A percentile compares a stretch with the other conserved stretches of the same genome.
Evolutionary conservation across 2,113 vertebrate species (phyloP).

Genomic region (Ariopsis seemanni): DNA sequence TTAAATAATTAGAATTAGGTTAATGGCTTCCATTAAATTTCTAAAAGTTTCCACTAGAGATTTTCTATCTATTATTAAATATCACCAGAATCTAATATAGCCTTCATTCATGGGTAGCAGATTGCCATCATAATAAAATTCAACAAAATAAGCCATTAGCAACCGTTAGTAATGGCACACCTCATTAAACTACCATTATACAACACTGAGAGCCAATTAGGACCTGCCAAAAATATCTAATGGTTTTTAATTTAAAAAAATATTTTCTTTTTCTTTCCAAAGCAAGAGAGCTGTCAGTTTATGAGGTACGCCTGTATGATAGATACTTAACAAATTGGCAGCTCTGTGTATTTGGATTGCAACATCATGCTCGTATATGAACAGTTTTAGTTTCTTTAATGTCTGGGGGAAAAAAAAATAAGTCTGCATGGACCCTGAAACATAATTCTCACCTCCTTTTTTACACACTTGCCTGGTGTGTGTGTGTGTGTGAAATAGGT

Average conservation of each 20-base stretch:
- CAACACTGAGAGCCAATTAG: constrained; percentile 20
- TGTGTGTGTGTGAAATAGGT: constrained; percentile 10
- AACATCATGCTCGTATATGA: background rate
- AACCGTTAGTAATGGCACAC: background rate
- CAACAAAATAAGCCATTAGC: constrained; percentile 10
- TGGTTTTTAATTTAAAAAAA: background rate
- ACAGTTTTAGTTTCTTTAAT: background rate
- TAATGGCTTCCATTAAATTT: background rate
- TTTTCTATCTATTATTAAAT: background rate
- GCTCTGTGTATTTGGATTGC: constrained; percentile 2
- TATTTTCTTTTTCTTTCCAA: background rate
- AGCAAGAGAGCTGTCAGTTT: background rate
- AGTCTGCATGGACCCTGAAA: background rate
- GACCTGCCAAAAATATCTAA: background rate
- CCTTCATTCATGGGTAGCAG: background rate
- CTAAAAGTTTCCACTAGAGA: background rate
- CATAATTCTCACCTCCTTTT: background rate
- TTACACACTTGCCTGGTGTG: background rate
- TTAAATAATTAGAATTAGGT: no score
- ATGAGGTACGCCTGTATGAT: background rate
- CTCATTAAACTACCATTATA: constrained; percentile 23
- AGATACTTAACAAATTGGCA: background rate
- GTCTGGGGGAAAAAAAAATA: background rate
- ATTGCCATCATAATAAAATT: constrained; percentile 9
- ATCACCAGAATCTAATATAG: background rate